Percentiles rank a stretch among this genome's conserved stretches.
Conservation (phyloP, 1,140 invertebrate species). For the Hydropsyche tenuis region DNA sequence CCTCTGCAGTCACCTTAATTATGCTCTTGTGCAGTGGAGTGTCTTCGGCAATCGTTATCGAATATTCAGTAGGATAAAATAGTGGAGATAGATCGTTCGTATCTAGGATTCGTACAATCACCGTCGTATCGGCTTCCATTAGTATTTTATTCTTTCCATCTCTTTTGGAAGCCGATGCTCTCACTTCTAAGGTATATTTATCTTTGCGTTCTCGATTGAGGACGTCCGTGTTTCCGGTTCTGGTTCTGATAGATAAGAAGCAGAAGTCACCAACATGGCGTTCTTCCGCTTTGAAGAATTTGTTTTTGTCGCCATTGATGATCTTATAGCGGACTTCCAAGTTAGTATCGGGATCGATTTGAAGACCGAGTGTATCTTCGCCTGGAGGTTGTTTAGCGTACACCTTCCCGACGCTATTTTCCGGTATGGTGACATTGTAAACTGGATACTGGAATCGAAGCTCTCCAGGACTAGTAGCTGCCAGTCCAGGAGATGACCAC, state of each 20-base stretch:
- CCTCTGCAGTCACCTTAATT: slow-evolving; percentile 78
- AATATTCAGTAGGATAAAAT: slow-evolving; percentile 82
- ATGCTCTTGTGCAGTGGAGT: slow-evolving; percentile 78
- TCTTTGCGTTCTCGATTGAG: slow-evolving; percentile 86
- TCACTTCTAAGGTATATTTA: slow-evolving; percentile 79
- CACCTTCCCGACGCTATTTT: slow-evolving; percentile 84
- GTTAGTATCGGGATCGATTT: slow-evolving; percentile 49
- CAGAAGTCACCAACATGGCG: slow-evolving; percentile 86
- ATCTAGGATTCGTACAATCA: slow-evolving; percentile 78
- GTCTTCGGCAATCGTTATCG: slow-evolving; percentile 81
- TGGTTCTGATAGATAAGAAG: slow-evolving; percentile 82
- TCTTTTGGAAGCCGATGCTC: slow-evolving; percentile 62
- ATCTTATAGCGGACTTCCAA: slow-evolving; percentile 77
- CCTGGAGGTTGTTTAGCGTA: slow-evolving; percentile 65
- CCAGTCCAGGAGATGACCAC: slow-evolving; percentile 35
- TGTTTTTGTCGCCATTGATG: slow-evolving; percentile 76
- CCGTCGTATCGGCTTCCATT: slow-evolving; percentile 71
- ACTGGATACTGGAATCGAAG: slow-evolving; percentile 68
- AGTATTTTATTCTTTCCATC: slow-evolving; percentile 64
- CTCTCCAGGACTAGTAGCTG: slow-evolving; percentile 29
- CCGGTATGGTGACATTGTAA: slow-evolving; percentile 89
- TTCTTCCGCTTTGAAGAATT: slow-evolving; percentile 87
- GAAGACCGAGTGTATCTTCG: slow-evolving; percentile 62
- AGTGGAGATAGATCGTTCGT: slow-evolving; percentile 86
- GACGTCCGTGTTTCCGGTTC: slow-evolving; percentile 75